Percentiles rank a stretch among this genome's conserved stretches.
Evolutionary conservation across 2,888 invertebrate genomes (phyloP).

Genomic region (Drosophila nr. fundita): DNA sequence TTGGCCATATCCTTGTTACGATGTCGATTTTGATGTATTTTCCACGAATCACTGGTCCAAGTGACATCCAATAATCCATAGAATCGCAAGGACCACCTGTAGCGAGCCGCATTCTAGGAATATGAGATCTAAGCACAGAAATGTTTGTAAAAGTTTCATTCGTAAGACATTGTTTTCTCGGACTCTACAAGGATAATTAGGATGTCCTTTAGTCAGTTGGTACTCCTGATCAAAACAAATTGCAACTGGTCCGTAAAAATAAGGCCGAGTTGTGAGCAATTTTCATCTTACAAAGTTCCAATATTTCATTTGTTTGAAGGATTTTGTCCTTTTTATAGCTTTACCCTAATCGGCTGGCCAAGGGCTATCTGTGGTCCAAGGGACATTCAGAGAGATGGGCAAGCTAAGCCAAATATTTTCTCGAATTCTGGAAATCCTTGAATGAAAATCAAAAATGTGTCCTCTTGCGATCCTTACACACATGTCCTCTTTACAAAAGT

Average conservation of each 20-base stretch:
- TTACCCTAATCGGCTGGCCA: too few species aligned
- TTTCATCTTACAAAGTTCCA: too few species aligned
- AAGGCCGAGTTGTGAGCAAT: too few species aligned
- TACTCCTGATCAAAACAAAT: too few species aligned
- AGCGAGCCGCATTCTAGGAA: neutral
- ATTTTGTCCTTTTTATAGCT: too few species aligned
- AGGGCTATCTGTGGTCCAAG: neutral
- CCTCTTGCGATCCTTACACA: neutral
- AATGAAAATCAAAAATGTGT: neutral
- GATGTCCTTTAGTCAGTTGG: too few species aligned
- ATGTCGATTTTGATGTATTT: too few species aligned
- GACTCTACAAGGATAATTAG: too few species aligned
- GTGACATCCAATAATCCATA: neutral
- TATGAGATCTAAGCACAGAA: neutral
- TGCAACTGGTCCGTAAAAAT: too few species aligned
- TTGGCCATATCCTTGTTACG: too few species aligned
- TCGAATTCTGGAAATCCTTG: neutral
- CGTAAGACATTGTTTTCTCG: neutral
- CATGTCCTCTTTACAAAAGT: slow-evolving; percentile 22
- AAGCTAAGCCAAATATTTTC: neutral
- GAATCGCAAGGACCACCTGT: neutral
- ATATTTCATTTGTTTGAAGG: too few species aligned
- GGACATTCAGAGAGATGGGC: neutral
- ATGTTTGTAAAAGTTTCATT: neutral
- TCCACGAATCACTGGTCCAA: neutral